Percentiles rank a stretch among this genome's conserved stretches.
Conservation (phyloP, 2,888 invertebrate species). For the Morpho deidamia region DNA sequence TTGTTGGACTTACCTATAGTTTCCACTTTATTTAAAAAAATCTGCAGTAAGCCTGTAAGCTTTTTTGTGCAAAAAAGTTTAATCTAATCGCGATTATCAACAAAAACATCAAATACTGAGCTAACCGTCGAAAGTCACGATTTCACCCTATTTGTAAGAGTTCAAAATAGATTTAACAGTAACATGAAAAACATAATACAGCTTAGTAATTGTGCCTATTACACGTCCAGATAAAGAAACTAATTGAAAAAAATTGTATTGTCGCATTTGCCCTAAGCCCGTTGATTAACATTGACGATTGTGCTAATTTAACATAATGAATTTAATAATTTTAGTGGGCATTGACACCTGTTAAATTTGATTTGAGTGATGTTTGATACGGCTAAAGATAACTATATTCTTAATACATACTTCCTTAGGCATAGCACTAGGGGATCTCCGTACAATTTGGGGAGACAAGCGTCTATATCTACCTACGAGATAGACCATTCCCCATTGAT, state of each 20-base stretch:
- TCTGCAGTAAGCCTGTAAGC: background rate
- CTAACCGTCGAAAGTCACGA: conserved; percentile 26
- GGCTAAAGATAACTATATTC: no score
- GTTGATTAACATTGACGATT: no score
- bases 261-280: background rate
- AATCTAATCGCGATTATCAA: conserved; percentile 7
- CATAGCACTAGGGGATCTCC: no score
- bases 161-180: conserved; percentile 24
- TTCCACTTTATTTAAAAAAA: background rate
- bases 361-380: no score
- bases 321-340: no score
- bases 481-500: no score
- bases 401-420: no score
- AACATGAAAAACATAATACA: conserved; percentile 14
- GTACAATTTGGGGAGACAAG: no score
- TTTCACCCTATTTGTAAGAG: conserved; percentile 17
- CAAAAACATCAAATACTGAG: conserved; percentile 13
- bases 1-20: no score
- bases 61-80: conserved; percentile 14
- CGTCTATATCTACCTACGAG: no score
- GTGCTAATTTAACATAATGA: no score
- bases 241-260: conserved; percentile 11
- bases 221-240: conserved; percentile 17
- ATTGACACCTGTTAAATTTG: no score
- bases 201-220: conserved; percentile 20